Evolutionary conservation across 2,888 invertebrate genomes (phyloP).

Genomic region (Noctua fimbriata): DNA sequence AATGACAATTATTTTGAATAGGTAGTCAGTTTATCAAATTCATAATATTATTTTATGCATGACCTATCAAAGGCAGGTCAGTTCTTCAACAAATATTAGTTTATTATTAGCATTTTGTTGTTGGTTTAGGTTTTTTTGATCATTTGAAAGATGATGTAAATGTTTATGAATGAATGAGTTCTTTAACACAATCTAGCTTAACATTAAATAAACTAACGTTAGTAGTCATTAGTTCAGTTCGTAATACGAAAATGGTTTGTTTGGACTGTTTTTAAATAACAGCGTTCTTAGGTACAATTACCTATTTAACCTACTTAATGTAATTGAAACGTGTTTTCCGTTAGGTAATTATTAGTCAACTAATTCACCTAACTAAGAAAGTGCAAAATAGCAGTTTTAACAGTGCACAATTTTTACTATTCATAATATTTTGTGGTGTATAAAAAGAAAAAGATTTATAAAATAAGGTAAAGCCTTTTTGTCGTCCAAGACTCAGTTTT

Average conservation of each 20-base stretch:
- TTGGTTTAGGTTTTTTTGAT: background rate
- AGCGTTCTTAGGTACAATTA: background rate
- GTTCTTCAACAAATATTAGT: conserved; percentile 3
- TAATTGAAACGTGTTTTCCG: background rate
- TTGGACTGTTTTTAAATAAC: background rate
- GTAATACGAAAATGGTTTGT: background rate
- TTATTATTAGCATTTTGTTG: background rate
- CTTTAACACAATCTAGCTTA: background rate
- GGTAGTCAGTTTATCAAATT: conserved; percentile 1
- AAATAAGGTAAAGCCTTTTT: background rate
- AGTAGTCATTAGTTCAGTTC: background rate
- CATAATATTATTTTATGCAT: conserved; percentile 10
- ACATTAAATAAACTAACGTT: background rate
- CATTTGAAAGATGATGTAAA: conserved; percentile 8
- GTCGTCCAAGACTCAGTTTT: background rate
- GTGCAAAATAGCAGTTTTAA: background rate
- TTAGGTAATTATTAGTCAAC: background rate
- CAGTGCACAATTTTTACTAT: background rate
- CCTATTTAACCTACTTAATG: background rate
- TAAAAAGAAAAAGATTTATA: background rate
- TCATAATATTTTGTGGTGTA: background rate
- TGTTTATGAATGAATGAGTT: background rate
- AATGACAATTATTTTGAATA: background rate
- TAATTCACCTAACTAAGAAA: background rate
- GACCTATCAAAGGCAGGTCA: background rate